phyloP scores from a whole-genome alignment of 1,140 invertebrate genomes.

The Mercenaria mercenaria region DNA sequence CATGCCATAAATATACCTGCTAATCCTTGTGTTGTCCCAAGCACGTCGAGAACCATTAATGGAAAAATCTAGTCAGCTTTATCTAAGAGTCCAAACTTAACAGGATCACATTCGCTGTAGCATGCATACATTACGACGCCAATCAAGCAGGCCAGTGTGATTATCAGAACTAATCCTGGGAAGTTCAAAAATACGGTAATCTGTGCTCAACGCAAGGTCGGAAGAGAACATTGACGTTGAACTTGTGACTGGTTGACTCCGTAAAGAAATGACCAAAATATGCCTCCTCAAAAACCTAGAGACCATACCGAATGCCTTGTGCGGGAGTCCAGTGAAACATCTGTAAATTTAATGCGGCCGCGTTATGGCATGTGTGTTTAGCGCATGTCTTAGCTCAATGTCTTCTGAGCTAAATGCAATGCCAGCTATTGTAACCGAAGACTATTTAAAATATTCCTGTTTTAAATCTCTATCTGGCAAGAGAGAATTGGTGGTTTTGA shows the following conservation, averaged over 20 bases:
- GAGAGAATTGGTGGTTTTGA: no score
- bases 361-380: no score
- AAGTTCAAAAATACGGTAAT: conserved; percentile 84
- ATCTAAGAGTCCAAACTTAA: conserved; percentile 87
- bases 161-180: conserved; percentile 91
- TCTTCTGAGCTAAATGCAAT: no score
- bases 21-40: conserved; percentile 91
- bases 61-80: conserved; percentile 89
- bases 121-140: conserved; percentile 93
- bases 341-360: not conserved
- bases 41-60: conserved; percentile 92
- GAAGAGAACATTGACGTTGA: conserved; percentile 30
- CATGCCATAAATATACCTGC: conserved; percentile 93
- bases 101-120: conserved; percentile 93
- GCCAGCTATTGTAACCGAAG: no score
- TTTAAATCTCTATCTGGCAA: no score
- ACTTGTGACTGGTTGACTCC: conserved; percentile 10
- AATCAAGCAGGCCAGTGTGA: conserved; percentile 91
- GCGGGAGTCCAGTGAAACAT: conserved; percentile 77
- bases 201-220: conserved; percentile 88
- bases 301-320: conserved; percentile 73
- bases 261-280: not conserved
- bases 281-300: not conserved
- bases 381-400: no score
- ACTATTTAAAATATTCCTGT: no score